phyloP scores from a whole-genome alignment of 2,113 vertebrate genomes.

The Bungarus multicinctus region DNA sequence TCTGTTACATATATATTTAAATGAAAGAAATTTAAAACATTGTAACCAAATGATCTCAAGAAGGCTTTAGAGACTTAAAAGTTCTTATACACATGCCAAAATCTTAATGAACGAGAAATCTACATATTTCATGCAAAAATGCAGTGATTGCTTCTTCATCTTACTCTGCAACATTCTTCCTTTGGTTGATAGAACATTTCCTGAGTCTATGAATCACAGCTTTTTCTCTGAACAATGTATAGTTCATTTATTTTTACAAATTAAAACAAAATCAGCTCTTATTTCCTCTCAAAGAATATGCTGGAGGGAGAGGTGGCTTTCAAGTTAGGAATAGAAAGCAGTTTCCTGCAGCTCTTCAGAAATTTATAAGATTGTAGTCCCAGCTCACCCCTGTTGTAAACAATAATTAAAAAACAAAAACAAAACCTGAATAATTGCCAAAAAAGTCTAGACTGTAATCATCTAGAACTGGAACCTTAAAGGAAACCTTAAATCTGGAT shows the following conservation, averaged over 20 bases:
- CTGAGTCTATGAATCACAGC: neutral
- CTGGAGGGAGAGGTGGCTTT: neutral
- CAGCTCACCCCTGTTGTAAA: neutral
- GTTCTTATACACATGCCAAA: neutral
- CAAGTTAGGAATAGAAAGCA: neutral
- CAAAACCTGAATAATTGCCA: neutral
- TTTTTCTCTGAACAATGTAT: neutral
- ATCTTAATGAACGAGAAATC: neutral
- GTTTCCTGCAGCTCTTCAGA: neutral
- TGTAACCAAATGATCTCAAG: neutral
- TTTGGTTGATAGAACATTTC: neutral
- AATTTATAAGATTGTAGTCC: neutral
- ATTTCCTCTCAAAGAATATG: neutral
- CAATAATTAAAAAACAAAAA: neutral
- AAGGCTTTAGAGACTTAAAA: neutral
- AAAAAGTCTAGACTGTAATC: neutral
- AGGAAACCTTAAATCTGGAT: neutral
- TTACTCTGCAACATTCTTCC: too few species aligned
- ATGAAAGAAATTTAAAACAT: neutral
- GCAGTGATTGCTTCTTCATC: neutral
- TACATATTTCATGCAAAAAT: neutral
- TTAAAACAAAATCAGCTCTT: neutral
- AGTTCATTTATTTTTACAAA: neutral
- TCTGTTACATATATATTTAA: neutral
- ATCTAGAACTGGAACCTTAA: neutral